phyloP scores from a whole-genome alignment of 2,888 invertebrate species.

The Acleris emargana region DNA sequence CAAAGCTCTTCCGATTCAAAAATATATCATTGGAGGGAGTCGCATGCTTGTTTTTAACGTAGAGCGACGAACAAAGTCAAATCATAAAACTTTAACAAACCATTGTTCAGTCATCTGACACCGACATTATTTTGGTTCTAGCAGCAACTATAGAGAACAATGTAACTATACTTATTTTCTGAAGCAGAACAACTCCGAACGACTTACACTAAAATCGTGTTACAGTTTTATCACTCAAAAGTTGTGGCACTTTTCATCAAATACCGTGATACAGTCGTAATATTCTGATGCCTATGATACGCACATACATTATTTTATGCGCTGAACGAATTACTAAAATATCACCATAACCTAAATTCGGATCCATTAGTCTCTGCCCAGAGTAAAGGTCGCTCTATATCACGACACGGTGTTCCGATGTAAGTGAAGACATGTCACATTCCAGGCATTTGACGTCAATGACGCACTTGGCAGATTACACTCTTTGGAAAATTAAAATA shows the following conservation, averaged over 20 bases:
- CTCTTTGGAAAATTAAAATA: not conserved
- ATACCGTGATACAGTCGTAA: not conserved
- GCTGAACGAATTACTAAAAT: not conserved
- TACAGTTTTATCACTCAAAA: not conserved
- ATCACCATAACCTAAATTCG: not conserved
- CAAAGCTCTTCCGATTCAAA: too few species aligned
- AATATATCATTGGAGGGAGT: too few species aligned
- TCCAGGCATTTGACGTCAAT: not conserved
- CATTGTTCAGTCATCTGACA: not conserved
- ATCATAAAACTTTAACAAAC: not conserved
- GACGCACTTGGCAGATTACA: not conserved
- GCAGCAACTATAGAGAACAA: not conserved
- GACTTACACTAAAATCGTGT: not conserved
- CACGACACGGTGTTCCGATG: not conserved
- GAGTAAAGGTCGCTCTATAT: slow-evolving; percentile 6
- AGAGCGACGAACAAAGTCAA: too few species aligned
- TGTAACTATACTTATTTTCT: not conserved
- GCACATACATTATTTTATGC: not conserved
- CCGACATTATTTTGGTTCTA: not conserved
- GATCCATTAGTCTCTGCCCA: slow-evolving; percentile 4
- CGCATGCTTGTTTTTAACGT: too few species aligned
- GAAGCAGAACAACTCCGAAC: not conserved
- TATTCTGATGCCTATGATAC: not conserved
- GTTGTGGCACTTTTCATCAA: not conserved
- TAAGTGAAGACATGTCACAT: not conserved